Evolutionary conservation across 2,888 invertebrate species (phyloP).

Genomic region (Monopis laevigella): DNA sequence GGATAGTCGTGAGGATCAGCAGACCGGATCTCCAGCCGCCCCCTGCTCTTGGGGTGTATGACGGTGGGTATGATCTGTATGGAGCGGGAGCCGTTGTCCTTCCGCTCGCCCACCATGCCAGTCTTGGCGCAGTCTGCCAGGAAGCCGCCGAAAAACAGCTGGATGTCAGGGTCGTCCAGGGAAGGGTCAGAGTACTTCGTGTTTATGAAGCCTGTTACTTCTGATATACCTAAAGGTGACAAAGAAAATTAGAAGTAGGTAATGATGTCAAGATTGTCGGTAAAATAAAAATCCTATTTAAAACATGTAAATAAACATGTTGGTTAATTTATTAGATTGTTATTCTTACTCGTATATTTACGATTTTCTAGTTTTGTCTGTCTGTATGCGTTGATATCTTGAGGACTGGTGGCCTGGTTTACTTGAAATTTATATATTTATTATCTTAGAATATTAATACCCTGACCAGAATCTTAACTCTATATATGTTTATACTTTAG

Average conservation of each 20-base stretch:
- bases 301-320: too few species aligned
- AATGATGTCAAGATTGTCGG: background rate
- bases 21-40: slow-evolving; percentile 76
- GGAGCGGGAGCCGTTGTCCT: slow-evolving; percentile 73
- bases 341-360: too few species aligned
- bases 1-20: slow-evolving; percentile 85
- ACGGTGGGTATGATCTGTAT: slow-evolving; percentile 83
- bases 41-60: slow-evolving; percentile 87
- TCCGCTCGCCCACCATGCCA: slow-evolving; percentile 83
- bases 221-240: slow-evolving; percentile 74
- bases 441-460: too few species aligned
- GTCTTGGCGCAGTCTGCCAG: slow-evolving; percentile 87
- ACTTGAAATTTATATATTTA: too few species aligned
- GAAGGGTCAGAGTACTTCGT: slow-evolving; percentile 79
- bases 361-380: too few species aligned
- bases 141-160: slow-evolving; percentile 88
- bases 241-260: too few species aligned
- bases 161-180: slow-evolving; percentile 84
- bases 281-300: too few species aligned
- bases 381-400: too few species aligned
- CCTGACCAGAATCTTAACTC: too few species aligned
- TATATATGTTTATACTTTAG: too few species aligned
- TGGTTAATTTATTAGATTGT: too few species aligned
- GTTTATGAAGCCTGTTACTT: slow-evolving; percentile 86
- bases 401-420: too few species aligned